Conservation (phyloP, 2,797 vertebrate species). For the Acanthurus tractus region DNA sequence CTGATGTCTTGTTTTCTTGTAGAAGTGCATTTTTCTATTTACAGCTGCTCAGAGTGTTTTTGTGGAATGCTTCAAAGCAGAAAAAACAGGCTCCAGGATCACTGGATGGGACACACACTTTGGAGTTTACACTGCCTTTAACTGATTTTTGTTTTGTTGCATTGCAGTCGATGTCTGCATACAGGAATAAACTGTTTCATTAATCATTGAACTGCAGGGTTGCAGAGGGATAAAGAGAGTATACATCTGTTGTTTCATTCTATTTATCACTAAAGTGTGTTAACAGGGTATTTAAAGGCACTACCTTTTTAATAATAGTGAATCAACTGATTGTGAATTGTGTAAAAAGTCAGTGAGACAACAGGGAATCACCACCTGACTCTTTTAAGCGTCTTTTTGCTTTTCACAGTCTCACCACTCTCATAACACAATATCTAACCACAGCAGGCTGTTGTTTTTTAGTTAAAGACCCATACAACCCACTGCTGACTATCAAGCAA, state of each 20-base stretch:
- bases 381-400: not conserved
- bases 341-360: no score
- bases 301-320: not conserved
- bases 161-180: not conserved
- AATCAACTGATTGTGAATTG: not conserved
- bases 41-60: conserved; percentile 27
- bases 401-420: not conserved
- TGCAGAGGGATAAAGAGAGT: not conserved
- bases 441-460: not conserved
- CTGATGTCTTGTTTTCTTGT: not conserved
- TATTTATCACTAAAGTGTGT: conserved; percentile 1
- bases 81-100: not conserved
- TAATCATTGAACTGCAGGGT: not conserved
- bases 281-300: not conserved
- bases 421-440: not conserved
- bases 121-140: conserved; percentile 3
- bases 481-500: not conserved
- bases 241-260: not conserved
- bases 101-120: not conserved
- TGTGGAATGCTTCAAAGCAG: conserved; percentile 9
- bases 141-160: not conserved
- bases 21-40: conserved; percentile 29
- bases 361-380: no score
- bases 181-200: not conserved
- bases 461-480: not conserved